Evolutionary conservation across 2,888 invertebrate genomes (phyloP), one percentile per base, ranked within the genome.

Genomic region (Agriopis leucophaearia): DNA sequence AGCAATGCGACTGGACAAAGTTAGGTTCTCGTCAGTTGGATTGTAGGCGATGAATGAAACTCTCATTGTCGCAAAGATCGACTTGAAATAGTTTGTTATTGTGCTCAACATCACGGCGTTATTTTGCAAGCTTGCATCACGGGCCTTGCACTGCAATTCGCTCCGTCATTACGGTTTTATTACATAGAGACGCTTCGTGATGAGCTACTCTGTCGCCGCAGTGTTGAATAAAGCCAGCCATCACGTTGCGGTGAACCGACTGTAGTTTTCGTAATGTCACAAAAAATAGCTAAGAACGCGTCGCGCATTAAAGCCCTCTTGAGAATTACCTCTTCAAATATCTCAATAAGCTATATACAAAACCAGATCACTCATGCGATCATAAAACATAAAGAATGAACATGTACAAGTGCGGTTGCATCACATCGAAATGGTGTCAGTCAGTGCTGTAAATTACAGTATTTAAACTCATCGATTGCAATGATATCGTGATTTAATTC

Each of bases 121-220:
- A 54, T 69, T 65, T 69, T 65, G 61, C 36, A 27, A 50, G 51
- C 13, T 69, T 58, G 61, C 62, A 58, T 65, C 65, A 65, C 51
- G 54, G 40, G 45, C 56, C 58, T 60, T 66, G 69, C 62, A 59
- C 54, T 71, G 74, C 81, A 79, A 85, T 82, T 81, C 77, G 74
- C 72, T 79, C 78, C 78, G 79, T 78, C 82, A 84, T 83, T 83
- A 82, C 74, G 66, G 77, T 80, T 81, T 80, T 81, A 77, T 79
- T 80, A 76, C 76, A 74, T 66, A 76, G 77, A 75, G 69, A 81
- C 81, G 80, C 78, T 79, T 84, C 83, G 73, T 81, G 79, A 85
- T 82, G 81, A 78, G 79, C 74, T 78, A 71, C 68, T 78, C 77
- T 77, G 83, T 81, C 82, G 81, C 81, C 81, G 80, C 82, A 83